Evolutionary conservation across 2,888 invertebrate species (phyloP).

Genomic region (Cylindroiulus punctatus): DNA sequence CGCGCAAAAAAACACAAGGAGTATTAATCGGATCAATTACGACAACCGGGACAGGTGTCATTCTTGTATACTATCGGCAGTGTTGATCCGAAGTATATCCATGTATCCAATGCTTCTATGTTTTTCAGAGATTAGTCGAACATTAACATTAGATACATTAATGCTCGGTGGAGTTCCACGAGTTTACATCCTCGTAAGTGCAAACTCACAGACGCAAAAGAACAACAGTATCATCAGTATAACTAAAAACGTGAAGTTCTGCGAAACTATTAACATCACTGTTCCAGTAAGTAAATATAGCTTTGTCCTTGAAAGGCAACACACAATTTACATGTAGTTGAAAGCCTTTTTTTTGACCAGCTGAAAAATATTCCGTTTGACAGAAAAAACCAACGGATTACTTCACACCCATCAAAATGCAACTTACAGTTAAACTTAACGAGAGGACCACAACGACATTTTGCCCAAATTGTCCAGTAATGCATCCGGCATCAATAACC

Average conservation of each 20-base stretch:
- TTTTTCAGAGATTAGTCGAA: background rate
- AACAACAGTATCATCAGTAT: background rate
- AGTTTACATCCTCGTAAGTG: background rate
- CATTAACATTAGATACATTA: background rate
- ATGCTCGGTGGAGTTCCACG: background rate
- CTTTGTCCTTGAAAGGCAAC: background rate
- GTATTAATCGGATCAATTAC: no score
- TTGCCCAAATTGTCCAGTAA: constrained; percentile 37
- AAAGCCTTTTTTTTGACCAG: no score
- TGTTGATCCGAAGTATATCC: no score
- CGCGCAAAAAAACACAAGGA: no score
- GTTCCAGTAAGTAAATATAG: background rate
- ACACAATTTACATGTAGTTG: no score
- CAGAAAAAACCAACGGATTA: constrained; percentile 51
- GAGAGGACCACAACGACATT: background rate
- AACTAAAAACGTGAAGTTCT: background rate
- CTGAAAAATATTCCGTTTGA: background rate
- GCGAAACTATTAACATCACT: background rate
- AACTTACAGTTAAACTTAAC: constrained; percentile 3
- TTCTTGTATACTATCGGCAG: no score
- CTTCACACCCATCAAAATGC: constrained; percentile 51
- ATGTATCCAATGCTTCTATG: no score
- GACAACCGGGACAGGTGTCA: no score
- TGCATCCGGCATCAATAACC: constrained; percentile 29
- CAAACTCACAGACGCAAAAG: background rate